Evolutionary conservation across 2,797 vertebrate genomes (phyloP).

Genomic region (Galagoides demidoff): DNA sequence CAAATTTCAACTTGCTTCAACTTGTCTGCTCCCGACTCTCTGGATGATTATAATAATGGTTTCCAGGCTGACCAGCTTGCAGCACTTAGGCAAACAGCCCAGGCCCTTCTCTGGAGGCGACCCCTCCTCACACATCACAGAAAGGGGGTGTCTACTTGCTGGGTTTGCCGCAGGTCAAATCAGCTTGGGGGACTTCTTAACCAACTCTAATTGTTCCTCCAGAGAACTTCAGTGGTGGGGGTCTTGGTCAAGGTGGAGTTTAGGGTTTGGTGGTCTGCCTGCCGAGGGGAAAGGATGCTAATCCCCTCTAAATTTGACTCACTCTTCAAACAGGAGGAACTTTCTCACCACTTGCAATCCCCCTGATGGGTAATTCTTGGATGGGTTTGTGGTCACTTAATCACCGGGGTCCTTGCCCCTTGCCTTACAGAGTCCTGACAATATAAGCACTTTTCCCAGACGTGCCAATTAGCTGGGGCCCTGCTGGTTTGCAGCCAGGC

Average conservation of each 20-base stretch:
- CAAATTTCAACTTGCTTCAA: constrained; percentile 58
- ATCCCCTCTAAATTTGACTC: background rate
- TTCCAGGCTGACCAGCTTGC: constrained; percentile 52
- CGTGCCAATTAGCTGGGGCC: background rate
- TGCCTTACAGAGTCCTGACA: background rate
- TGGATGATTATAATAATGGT: background rate
- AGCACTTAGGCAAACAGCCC: background rate
- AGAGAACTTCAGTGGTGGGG: background rate
- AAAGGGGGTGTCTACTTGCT: background rate
- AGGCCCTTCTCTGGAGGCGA: background rate
- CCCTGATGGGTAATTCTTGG: background rate
- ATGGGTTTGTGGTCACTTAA: constrained; percentile 18
- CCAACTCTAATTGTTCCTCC: background rate
- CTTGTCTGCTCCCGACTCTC: constrained; percentile 53
- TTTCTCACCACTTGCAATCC: background rate
- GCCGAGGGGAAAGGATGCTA: background rate
- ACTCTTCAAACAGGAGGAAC: background rate
- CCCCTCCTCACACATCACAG: background rate
- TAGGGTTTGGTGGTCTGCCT: background rate
- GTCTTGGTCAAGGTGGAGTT: background rate
- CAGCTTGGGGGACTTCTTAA: background rate
- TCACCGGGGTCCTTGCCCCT: background rate
- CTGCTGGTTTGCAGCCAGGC: background rate
- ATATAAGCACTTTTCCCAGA: constrained; percentile 13
- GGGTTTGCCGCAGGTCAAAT: background rate